Conservation (phyloP, 2,888 invertebrate genomes). For the Meiosimyza decipiens region DNA sequence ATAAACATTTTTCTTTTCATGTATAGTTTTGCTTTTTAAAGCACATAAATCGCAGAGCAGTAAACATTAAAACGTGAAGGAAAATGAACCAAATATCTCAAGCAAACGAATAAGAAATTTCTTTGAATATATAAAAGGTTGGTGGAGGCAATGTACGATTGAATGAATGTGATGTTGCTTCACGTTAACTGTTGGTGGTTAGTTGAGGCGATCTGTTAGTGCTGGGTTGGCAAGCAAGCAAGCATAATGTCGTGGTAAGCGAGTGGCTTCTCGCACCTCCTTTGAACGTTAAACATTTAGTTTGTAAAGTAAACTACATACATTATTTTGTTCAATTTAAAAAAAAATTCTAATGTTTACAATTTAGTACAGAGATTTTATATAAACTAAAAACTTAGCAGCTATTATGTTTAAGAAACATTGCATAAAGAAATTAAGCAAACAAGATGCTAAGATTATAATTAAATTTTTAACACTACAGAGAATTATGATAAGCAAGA, state of each 20-base stretch:
- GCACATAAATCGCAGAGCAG: too few relatives aligned
- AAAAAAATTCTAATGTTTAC: neutral
- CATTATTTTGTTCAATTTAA: too few relatives aligned
- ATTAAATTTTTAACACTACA: neutral
- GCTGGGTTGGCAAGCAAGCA: slow-evolving; percentile 6
- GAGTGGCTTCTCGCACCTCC: slow-evolving; percentile 3
- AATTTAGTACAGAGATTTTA: slow-evolving; percentile 12
- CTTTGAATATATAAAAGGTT: too few relatives aligned
- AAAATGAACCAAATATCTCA: neutral
- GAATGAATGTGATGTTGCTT: too few relatives aligned
- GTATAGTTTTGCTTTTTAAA: slow-evolving; percentile 16
- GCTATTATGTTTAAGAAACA: too few relatives aligned
- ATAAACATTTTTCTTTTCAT: slow-evolving; percentile 2
- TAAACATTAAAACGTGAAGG: too few relatives aligned
- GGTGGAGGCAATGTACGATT: too few relatives aligned
- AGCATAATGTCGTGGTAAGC: neutral
- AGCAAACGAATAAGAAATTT: neutral
- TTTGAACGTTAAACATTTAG: neutral
- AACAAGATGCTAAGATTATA: neutral
- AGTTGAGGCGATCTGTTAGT: too few relatives aligned
- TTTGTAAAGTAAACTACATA: too few relatives aligned
- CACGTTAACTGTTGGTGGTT: too few relatives aligned
- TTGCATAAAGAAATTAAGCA: neutral
- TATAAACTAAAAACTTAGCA: slow-evolving; percentile 1
- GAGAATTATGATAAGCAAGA: slow-evolving; percentile 9